A percentile compares a stretch with the other conserved stretches of the same genome.
Evolutionary conservation across 2,888 invertebrate species (phyloP).

Genomic region (Epirrita christyi): DNA sequence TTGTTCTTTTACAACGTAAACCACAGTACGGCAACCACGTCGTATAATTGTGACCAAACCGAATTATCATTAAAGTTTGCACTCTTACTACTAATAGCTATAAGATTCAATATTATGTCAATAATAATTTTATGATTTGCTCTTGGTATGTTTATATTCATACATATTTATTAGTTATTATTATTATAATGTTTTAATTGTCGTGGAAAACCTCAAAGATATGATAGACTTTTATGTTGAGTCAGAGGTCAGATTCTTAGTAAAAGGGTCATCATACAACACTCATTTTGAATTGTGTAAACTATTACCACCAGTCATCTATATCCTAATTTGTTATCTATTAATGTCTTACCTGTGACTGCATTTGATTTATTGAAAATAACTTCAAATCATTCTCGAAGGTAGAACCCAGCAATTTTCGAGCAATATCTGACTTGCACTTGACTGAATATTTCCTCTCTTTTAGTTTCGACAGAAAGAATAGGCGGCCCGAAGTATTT

Average conservation of each 20-base stretch:
- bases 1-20: slow-evolving; percentile 37
- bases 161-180: neutral
- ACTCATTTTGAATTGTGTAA: no score
- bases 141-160: neutral
- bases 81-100: neutral
- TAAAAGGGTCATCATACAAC: neutral
- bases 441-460: no score
- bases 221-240: neutral
- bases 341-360: no score
- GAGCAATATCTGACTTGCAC: no score
- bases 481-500: no score
- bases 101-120: neutral
- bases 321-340: neutral
- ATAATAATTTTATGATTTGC: no score
- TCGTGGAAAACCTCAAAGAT: neutral
- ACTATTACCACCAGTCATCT: no score
- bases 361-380: no score
- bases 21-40: slow-evolving; percentile 13
- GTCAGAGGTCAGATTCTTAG: neutral
- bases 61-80: slow-evolving; percentile 14
- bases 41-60: slow-evolving; percentile 5
- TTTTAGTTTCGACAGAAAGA: no score
- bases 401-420: no score
- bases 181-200: neutral
- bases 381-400: no score